Evolutionary conservation across 37 sponge, comb jelly and placozoan genomes (phyloP).

Genomic region (Chondrilla cf. caribensis): DNA sequence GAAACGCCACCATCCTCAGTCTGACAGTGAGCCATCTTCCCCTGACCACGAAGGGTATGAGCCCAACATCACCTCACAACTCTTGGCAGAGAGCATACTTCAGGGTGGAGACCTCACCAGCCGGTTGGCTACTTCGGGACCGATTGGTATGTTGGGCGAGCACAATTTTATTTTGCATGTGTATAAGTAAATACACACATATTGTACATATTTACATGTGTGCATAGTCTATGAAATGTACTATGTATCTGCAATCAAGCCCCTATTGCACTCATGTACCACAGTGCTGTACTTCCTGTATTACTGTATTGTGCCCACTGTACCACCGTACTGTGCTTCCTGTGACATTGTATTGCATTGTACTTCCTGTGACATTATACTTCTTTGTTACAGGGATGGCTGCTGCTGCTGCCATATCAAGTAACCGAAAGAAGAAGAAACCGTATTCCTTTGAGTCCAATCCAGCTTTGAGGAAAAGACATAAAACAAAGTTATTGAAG

Average conservation of each 20-base stretch:
- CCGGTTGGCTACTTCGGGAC: slow-evolving; percentile 69
- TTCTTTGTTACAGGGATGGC: slow-evolving; percentile 50
- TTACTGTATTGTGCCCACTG: too few species aligned
- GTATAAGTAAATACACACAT: too few species aligned
- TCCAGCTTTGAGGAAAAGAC: slow-evolving; percentile 80
- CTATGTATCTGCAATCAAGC: too few species aligned
- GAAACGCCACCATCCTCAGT: neutral
- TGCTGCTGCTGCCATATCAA: slow-evolving; percentile 82
- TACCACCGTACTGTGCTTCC: too few species aligned
- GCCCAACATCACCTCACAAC: slow-evolving; percentile 29
- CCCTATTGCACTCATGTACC: too few species aligned
- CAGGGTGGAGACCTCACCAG: slow-evolving; percentile 68
- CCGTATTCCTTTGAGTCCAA: slow-evolving; percentile 76
- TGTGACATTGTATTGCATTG: too few species aligned
- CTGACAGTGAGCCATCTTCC: slow-evolving; percentile 1
- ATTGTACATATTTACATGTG: too few species aligned
- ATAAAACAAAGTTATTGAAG: slow-evolving; percentile 73
- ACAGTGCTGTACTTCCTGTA: too few species aligned
- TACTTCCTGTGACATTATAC: neutral
- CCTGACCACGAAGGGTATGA: slow-evolving; percentile 41
- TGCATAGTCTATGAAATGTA: too few species aligned
- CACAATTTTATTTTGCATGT: too few species aligned
- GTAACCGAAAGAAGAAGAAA: slow-evolving; percentile 55
- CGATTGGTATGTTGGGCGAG: slow-evolving; percentile 55
- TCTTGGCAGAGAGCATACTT: slow-evolving; percentile 30